Percentiles rank a stretch among this genome's conserved stretches.
phyloP scores from a whole-genome alignment of 2,888 invertebrate genomes.

The Diplazon laetatorius region DNA sequence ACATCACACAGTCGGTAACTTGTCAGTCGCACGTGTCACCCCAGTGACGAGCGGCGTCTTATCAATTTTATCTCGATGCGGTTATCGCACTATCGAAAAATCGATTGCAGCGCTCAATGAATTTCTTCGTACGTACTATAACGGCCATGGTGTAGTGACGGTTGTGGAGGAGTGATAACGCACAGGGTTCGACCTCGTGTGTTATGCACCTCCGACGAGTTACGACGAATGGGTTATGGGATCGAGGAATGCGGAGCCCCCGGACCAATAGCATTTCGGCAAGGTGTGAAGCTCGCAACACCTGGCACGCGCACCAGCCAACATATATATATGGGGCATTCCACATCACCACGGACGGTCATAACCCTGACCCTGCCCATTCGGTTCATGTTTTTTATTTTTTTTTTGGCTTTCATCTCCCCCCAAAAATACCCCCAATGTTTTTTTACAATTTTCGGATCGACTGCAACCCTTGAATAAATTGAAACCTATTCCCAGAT shows the following conservation, averaged over 20 bases:
- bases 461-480: no score
- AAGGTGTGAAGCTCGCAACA: conserved; percentile 40
- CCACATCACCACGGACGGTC: no score
- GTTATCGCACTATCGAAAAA: conserved; percentile 15
- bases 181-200: background rate
- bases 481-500: no score
- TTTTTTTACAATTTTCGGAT: no score
- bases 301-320: conserved; percentile 44
- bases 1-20: background rate
- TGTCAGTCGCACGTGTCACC: background rate
- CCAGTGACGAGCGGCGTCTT: background rate
- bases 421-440: no score
- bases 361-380: no score
- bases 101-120: conserved; percentile 8
- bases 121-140: conserved; percentile 14
- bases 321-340: background rate
- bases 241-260: background rate
- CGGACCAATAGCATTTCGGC: conserved; percentile 17
- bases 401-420: no score
- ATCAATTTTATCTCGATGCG: background rate
- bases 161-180: background rate
- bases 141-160: background rate
- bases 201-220: background rate
- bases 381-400: no score
- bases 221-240: conserved; percentile 36